A percentile compares a stretch with the other conserved stretches of the same genome.
Evolutionary conservation across 1,140 invertebrate genomes (phyloP).

Genomic region (Ptiloglossa arizonensis): DNA sequence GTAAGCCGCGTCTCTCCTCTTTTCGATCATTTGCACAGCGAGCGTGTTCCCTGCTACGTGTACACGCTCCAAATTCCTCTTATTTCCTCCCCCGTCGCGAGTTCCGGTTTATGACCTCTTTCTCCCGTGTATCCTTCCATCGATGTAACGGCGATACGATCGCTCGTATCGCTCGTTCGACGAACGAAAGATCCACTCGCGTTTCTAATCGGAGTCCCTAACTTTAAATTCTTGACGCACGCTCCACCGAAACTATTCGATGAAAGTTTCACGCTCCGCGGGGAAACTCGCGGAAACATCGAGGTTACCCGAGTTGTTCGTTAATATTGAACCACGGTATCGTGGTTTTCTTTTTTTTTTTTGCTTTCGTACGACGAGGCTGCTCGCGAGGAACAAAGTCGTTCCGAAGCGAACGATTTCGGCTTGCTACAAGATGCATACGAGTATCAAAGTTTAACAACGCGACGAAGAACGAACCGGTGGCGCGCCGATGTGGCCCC

Average conservation of each 20-base stretch:
- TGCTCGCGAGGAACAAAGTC: slow-evolving; percentile 16
- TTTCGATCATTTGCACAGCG: too few species aligned
- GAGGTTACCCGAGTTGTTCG: not conserved
- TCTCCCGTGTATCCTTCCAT: too few species aligned
- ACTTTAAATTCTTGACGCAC: too few species aligned
- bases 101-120: too few species aligned
- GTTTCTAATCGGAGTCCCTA: too few species aligned
- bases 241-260: not conserved
- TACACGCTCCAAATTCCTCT: too few species aligned
- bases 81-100: too few species aligned
- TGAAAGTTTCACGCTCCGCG: not conserved
- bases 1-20: too few species aligned
- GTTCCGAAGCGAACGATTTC: not conserved
- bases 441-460: slow-evolving; percentile 59
- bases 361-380: not conserved
- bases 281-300: slow-evolving; percentile 12
- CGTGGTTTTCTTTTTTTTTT: slow-evolving; percentile 11
- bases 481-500: not conserved
- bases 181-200: too few species aligned
- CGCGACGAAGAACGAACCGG: slow-evolving; percentile 18
- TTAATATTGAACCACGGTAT: slow-evolving; percentile 38
- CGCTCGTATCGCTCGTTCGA: too few species aligned
- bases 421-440: slow-evolving; percentile 54
- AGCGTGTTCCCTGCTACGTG: too few species aligned
- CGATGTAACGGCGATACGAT: too few species aligned